Percentiles rank a stretch among this genome's conserved stretches.
phyloP scores from a whole-genome alignment of 2,888 invertebrate genomes.

The Oithona nana region DNA sequence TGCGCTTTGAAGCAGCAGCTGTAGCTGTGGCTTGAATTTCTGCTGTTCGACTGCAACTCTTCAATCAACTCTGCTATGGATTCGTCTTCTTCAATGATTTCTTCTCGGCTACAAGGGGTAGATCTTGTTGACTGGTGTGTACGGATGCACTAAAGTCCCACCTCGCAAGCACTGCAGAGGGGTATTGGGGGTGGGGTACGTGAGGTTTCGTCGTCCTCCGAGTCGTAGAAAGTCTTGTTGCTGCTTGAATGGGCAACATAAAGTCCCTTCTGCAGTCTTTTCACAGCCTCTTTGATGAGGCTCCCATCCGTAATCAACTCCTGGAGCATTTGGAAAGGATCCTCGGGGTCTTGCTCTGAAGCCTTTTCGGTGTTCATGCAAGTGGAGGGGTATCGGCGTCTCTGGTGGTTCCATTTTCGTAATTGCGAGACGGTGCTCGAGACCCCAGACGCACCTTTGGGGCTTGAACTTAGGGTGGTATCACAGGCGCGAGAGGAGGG shows the following conservation, averaged over 20 bases:
- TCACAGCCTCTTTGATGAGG: constrained; percentile 17
- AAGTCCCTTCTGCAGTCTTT: constrained; percentile 12
- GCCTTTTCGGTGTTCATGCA: not conserved
- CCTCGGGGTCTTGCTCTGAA: not conserved
- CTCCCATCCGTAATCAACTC: constrained; percentile 15
- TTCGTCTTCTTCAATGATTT: too few relatives aligned
- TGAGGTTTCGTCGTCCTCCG: constrained; percentile 8
- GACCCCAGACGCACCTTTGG: not conserved
- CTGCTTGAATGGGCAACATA: not conserved
- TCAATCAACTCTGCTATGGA: too few relatives aligned
- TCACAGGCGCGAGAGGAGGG: constrained; percentile 5
- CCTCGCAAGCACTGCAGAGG: not conserved
- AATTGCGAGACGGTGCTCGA: not conserved
- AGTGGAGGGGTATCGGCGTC: constrained; percentile 3
- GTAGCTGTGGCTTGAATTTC: too few relatives aligned
- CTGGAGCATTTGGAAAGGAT: constrained; percentile 17
- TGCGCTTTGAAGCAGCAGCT: too few relatives aligned
- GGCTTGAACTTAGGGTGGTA: not conserved
- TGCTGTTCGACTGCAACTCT: too few relatives aligned
- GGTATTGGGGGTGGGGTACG: constrained; percentile 2
- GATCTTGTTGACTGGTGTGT: too few relatives aligned
- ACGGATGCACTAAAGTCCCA: not conserved
- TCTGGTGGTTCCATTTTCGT: not conserved
- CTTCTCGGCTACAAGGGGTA: too few relatives aligned
- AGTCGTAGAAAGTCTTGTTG: constrained; percentile 4